Conservation (phyloP, 2,113 vertebrate genomes). For the Herpailurus yagouaroundi region DNA sequence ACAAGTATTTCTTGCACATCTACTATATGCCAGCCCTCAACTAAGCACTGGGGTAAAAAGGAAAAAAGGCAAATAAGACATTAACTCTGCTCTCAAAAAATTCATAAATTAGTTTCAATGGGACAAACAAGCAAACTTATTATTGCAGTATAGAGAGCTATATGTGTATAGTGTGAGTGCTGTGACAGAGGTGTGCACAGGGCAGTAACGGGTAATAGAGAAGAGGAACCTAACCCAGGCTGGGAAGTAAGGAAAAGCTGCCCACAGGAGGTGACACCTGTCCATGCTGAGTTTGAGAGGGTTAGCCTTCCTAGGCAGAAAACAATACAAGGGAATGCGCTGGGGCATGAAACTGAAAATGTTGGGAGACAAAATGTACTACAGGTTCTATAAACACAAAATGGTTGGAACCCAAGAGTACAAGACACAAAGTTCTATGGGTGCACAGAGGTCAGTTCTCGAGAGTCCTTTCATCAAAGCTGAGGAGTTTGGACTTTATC, state of each 20-base stretch:
- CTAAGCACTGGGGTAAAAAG: constrained; percentile 8
- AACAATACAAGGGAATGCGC: constrained; percentile 26
- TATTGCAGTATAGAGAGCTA: background rate
- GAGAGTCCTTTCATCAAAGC: constrained; percentile 20
- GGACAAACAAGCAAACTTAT: constrained; percentile 25
- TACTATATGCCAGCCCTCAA: background rate
- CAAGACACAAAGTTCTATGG: background rate
- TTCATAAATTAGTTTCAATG: constrained; percentile 30
- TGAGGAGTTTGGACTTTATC: constrained; percentile 14
- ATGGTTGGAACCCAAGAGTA: constrained; percentile 8
- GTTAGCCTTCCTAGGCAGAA: constrained; percentile 11
- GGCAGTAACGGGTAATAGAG: background rate
- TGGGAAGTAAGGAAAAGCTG: constrained; percentile 42
- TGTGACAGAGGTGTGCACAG: background rate
- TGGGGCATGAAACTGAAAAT: constrained; percentile 43
- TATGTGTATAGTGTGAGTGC: background rate
- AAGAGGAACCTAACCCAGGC: background rate
- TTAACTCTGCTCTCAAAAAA: constrained; percentile 26
- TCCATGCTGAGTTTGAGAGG: background rate
- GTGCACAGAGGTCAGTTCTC: background rate
- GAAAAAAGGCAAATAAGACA: constrained; percentile 1
- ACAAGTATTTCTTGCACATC: constrained; percentile 33
- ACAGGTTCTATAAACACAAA: background rate
- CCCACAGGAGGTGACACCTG: background rate
- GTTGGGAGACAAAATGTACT: background rate